A percentile compares a stretch with the other conserved stretches of the same genome.
Conservation (phyloP, 1,140 invertebrate species). For the Mizuhopecten yessoensis region DNA sequence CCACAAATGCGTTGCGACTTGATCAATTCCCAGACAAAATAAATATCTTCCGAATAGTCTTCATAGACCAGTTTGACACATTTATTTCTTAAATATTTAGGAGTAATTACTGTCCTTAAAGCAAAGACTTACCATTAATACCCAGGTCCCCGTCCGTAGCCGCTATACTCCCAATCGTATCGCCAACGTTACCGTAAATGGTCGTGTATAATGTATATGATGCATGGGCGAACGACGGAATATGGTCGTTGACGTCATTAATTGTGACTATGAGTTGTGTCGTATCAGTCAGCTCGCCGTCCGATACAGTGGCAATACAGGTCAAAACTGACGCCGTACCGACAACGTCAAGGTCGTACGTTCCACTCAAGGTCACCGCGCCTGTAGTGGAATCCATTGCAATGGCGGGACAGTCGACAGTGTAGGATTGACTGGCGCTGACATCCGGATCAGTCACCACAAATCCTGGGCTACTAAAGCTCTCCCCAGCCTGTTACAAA, state of each 20-base stretch:
- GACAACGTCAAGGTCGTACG: conserved; percentile 51
- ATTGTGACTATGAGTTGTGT: conserved; percentile 44
- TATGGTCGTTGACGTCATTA: conserved; percentile 51
- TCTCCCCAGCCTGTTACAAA: conserved; percentile 41
- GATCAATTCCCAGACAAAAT: too few relatives aligned
- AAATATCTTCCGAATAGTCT: too few relatives aligned
- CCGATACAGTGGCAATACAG: conserved; percentile 47
- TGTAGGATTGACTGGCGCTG: conserved; percentile 44
- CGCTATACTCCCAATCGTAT: conserved; percentile 27
- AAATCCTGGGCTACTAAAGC: conserved; percentile 46
- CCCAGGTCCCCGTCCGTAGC: conserved; percentile 50
- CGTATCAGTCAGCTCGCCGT: conserved; percentile 46
- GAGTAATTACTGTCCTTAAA: too few relatives aligned
- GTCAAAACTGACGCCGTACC: conserved; percentile 15
- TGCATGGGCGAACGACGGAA: conserved; percentile 42
- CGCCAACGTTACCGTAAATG: conserved; percentile 33
- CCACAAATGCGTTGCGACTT: too few relatives aligned
- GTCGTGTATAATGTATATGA: conserved; percentile 45
- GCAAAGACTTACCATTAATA: conserved; percentile 31
- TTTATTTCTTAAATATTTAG: too few relatives aligned
- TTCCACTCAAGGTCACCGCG: conserved; percentile 16
- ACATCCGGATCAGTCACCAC: conserved; percentile 51
- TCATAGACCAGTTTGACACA: too few relatives aligned
- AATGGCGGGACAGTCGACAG: conserved; percentile 41
- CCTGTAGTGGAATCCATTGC: conserved; percentile 47